Evolutionary conservation across 2,113 vertebrate species (phyloP), one percentile per base, ranked within the genome.

Genomic region (Austrofundulus limnaeus): DNA sequence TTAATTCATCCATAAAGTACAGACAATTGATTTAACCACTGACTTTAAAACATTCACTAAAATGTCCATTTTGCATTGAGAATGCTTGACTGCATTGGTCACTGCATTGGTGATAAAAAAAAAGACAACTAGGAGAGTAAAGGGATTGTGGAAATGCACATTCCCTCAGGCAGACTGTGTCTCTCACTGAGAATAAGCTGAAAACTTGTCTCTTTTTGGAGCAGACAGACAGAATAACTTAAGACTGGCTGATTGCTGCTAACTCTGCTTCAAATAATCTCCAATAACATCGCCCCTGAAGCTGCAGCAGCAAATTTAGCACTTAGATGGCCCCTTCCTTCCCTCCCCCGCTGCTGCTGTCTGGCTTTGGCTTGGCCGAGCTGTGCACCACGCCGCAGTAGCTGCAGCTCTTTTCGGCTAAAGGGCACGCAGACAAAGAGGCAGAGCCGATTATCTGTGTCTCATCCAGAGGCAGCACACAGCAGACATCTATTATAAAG

Each of bases 371-470:
- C 80, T 76, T 80, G 83, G 81, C 63, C 21, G 58, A 17, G 43
- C 39, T 47, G 45, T 25, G 60, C 66, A 53, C 38, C 51, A 55
- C 70, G 58, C 59, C 37, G 61, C 72, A 51, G 78, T 41, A 49
- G 80, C 80, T 66, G 66, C 14, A 43, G 71, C 78, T 73, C 75
- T 74, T n/a, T n/a, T 65, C 61, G 75, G 78, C 83, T 79, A 83
- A 88, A 87, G 83, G 83, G 75, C 82, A 79, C 48, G 1, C 56
- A 58, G 64, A 88, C 83, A 86, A 87, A 85, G 72, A 83, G 73
- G 46, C 53, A 72, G 74, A 85, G 86, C 66, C 69, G 73, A 86
- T 84, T 82, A 85, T 84, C 80, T 75, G 66, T 20, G 76, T 73
- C 79, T 77, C 81, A 78, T 78, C 83, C 81, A 52, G 68, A 75